Evolutionary conservation across 2,113 vertebrate species (phyloP), one percentile per base, ranked within the genome.

Genomic region (Fulmarus glacialis): DNA sequence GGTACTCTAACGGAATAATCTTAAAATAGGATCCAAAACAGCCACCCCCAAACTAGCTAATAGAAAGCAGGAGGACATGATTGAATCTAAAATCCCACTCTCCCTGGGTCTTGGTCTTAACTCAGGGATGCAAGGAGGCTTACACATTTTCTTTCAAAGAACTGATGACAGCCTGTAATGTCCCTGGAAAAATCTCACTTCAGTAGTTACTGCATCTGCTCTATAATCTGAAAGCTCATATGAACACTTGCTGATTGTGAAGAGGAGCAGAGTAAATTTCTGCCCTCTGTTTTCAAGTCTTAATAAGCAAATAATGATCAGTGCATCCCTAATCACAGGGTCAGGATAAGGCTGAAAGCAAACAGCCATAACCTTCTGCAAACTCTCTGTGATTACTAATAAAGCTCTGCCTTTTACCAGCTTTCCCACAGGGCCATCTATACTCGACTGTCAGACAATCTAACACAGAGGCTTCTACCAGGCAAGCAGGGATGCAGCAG

Each of bases 221-320:
- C 20, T 71, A 1, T 67, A 89, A 87, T 82, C 84, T 40, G 48
- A 72, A 85, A 85, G 59, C 67, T 90, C 36, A 11, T 6, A 50
- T 42, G 79, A 90, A 24, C 52, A 45, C 53, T 34, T 43, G 73
- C 15, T 23, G 73, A 62, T 42, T 56, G 55, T 45, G 64, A 87
- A 89, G 30, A 90, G 18, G 20, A 88, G 53, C 63, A 36, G 38
- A 86, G 24, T 23, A 48, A 80, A 85, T 94, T 70, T 94, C 94
- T 96, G 64, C 58, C 52, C 42, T 95, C 58, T 93, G 78, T 87
- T 95, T 80, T 88, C 47, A 56, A 48, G 66, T 52, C 60, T 70
- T 94, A 89, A 73, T 82, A 90, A 95, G 85, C 74, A 85, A 91
- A 66, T 82, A 91, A 87, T n/a, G 48, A 75, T 90, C 84, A 80